Evolutionary conservation across 1,140 invertebrate genomes (phyloP).

Genomic region (Platorchestia sp.): DNA sequence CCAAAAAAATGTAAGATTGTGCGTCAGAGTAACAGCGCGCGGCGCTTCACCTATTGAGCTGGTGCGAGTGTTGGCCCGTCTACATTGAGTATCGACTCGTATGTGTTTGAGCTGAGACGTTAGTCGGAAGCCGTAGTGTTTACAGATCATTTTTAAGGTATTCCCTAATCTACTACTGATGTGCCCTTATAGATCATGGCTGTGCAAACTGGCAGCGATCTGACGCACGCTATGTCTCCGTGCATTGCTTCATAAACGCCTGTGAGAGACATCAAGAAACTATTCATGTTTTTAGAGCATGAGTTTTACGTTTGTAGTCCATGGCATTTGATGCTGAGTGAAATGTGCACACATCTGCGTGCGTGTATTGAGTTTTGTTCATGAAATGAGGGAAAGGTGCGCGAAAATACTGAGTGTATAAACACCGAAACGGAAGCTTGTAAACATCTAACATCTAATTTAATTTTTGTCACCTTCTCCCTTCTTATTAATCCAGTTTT

Average conservation of each 20-base stretch:
- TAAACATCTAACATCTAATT: no score
- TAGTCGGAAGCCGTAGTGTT: conserved; percentile 13
- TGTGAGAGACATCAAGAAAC: background rate
- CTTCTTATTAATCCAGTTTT: no score
- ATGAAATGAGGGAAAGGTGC: background rate
- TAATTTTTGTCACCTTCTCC: no score
- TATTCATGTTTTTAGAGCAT: background rate
- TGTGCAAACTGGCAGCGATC: background rate
- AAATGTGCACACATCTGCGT: background rate
- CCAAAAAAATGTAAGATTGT: no score
- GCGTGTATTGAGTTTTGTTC: background rate
- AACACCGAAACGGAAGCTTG: no score
- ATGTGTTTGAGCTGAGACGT: conserved; percentile 21
- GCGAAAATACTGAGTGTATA: no score
- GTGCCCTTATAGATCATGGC: conserved; percentile 15
- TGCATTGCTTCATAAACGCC: background rate
- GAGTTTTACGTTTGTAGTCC: background rate
- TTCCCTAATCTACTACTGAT: conserved; percentile 30
- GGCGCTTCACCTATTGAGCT: background rate
- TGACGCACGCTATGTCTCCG: background rate
- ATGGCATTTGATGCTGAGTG: background rate
- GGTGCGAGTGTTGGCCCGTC: background rate
- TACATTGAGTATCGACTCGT: conserved; percentile 21
- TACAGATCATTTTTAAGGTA: conserved; percentile 42
- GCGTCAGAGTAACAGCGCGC: no score